These are phyloP conservation scores for Sebastiscus albofasciatus DNA, from an alignment of 2,797 vertebrate genomes.

Conservation along the genomic window DNA sequence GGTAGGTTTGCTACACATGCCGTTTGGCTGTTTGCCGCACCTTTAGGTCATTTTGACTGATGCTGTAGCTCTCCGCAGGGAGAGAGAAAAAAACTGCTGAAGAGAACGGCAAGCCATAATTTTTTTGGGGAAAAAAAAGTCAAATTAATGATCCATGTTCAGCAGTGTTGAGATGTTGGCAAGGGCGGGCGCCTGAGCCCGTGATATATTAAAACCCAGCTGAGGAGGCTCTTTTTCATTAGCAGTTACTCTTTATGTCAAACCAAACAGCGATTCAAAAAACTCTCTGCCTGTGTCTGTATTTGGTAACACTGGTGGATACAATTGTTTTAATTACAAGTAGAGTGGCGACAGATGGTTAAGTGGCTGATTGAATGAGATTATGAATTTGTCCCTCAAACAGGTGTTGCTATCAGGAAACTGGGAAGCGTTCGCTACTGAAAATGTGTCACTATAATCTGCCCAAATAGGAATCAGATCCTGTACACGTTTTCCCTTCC, in stretches of 20 bases:
- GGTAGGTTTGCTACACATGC: conserved; percentile 30
- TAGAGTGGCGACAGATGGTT: not conserved
- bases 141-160: conserved; percentile 56
- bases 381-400: not conserved
- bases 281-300: not conserved
- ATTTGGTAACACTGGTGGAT: not conserved
- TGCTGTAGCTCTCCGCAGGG: conserved; percentile 16
- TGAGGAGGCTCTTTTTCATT: conserved; percentile 37
- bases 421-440: not conserved
- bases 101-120: conserved; percentile 30
- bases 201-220: conserved; percentile 39
- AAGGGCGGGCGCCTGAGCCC: not conserved
- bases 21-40: conserved; percentile 26
- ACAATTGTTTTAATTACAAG: not conserved
- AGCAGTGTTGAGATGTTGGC: conserved; percentile 31
- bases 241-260: conserved; percentile 58
- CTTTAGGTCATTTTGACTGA: conserved; percentile 54
- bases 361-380: not conserved
- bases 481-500: not conserved
- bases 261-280: not conserved
- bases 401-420: not conserved
- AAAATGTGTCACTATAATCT: not conserved
- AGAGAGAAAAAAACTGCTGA: conserved; percentile 22
- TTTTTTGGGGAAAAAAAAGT: conserved; percentile 34
- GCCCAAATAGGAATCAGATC: not conserved